Evolutionary conservation across 2,797 vertebrate species (phyloP).

Genomic region (Esox lucius): DNA sequence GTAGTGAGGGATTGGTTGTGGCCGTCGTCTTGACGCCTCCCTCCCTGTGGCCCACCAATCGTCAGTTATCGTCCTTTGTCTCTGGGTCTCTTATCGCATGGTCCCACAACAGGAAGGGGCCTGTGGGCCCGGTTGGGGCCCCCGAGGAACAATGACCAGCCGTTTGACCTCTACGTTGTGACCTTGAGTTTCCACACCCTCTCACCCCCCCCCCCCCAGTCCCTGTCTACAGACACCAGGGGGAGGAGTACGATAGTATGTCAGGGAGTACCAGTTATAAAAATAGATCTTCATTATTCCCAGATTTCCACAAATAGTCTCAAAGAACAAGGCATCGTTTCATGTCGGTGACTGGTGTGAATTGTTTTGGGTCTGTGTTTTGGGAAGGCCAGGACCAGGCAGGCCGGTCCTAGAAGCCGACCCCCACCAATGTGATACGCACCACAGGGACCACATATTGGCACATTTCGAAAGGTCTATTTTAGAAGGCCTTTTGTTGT

Average conservation of each 20-base stretch:
- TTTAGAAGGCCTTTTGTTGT: constrained; percentile 54
- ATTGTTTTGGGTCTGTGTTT: constrained; percentile 71
- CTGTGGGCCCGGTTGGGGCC: constrained; percentile 66
- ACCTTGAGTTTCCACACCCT: constrained; percentile 89
- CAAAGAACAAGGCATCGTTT: constrained; percentile 75
- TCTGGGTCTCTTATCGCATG: constrained; percentile 86
- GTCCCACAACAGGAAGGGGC: constrained; percentile 87
- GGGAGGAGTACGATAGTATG: constrained; percentile 16
- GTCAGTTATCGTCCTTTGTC: constrained; percentile 94
- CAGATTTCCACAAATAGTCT: constrained; percentile 76
- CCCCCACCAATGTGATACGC: constrained; percentile 59
- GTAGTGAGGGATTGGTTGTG: not conserved
- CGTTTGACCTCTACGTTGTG: constrained; percentile 83
- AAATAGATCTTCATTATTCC: constrained; percentile 77
- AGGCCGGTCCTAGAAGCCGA: constrained; percentile 68
- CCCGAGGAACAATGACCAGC: constrained; percentile 87
- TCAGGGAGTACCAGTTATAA: constrained; percentile 71
- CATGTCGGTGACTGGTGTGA: constrained; percentile 72
- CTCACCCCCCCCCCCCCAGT: constrained; percentile 39
- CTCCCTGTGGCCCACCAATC: constrained; percentile 40
- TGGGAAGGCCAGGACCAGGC: constrained; percentile 72
- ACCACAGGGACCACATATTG: constrained; percentile 75
- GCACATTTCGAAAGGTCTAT: constrained; percentile 70
- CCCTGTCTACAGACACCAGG: constrained; percentile 30
- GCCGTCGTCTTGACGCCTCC: not conserved